phyloP scores from a whole-genome alignment of 2,113 vertebrate genomes.

The Sinosuthora webbiana region DNA sequence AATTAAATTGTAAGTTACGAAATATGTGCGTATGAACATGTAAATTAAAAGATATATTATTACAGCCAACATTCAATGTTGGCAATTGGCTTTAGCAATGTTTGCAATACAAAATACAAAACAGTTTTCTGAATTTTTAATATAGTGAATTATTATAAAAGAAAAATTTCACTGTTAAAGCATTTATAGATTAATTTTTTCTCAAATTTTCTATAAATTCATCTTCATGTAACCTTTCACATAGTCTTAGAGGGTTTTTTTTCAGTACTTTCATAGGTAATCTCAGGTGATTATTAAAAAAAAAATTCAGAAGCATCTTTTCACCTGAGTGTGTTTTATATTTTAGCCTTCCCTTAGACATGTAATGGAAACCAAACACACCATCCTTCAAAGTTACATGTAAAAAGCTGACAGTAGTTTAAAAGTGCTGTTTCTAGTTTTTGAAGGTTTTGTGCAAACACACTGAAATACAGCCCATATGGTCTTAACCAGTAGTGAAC shows the following conservation, averaged over 20 bases:
- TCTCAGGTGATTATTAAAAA: background rate
- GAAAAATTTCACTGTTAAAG: background rate
- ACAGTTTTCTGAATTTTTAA: background rate
- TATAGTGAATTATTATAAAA: background rate
- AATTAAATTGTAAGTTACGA: background rate
- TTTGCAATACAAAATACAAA: background rate
- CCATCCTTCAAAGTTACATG: background rate
- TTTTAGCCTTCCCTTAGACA: background rate
- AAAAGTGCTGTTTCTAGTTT: background rate
- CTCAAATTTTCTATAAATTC: background rate
- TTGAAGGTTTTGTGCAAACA: background rate
- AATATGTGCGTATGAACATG: background rate
- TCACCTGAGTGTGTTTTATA: background rate
- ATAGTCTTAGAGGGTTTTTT: background rate
- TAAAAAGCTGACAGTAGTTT: background rate
- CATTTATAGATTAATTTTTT: background rate
- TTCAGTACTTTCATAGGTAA: background rate
- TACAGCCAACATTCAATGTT: background rate
- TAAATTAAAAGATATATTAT: background rate
- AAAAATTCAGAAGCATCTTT: background rate
- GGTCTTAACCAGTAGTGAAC: background rate
- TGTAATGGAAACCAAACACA: background rate
- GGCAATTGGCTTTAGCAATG: background rate
- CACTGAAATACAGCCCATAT: background rate
- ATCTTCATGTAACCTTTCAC: background rate